Percentiles rank a stretch among this genome's conserved stretches.
These are phyloP conservation scores for Eulemur albifrons DNA, from an alignment of 2,797 vertebrate genomes.

Conservation along the genomic window DNA sequence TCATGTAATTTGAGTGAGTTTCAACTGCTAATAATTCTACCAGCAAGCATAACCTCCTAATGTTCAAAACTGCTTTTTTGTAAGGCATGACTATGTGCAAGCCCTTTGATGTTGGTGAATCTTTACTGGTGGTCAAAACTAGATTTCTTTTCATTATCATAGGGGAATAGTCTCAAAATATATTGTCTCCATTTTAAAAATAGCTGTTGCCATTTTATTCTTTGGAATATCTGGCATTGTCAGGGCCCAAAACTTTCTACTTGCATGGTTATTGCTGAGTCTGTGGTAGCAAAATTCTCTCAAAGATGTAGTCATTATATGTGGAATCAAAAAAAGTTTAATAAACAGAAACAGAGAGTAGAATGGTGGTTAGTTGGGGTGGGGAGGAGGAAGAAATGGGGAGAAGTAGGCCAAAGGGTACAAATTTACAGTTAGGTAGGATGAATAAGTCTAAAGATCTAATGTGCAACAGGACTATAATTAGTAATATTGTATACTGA, in stretches of 20 bases:
- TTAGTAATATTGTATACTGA: neutral
- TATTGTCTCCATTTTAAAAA: conserved; percentile 26
- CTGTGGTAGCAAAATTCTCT: conserved; percentile 21
- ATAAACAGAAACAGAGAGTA: neutral
- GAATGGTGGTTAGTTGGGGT: neutral
- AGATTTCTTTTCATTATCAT: conserved; percentile 48
- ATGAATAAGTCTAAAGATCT: neutral
- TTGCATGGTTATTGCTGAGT: neutral
- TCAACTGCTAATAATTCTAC: conserved; percentile 25
- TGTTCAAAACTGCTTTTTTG: neutral
- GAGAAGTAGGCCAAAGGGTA: neutral
- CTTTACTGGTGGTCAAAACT: conserved; percentile 38
- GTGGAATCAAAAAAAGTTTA: neutral
- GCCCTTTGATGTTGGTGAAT: conserved; percentile 34
- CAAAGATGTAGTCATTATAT: conserved; percentile 21
- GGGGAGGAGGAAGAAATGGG: neutral
- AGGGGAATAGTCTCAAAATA: neutral
- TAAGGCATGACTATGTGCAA: neutral
- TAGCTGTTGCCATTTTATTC: neutral
- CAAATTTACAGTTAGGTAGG: neutral
- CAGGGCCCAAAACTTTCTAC: neutral
- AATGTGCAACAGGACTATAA: neutral
- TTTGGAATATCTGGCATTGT: neutral
- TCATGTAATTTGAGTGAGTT: conserved; percentile 36
- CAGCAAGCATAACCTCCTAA: neutral